Conservation (phyloP, 2,888 invertebrate genomes). For the Sinodicranocentrus sp. region DNA sequence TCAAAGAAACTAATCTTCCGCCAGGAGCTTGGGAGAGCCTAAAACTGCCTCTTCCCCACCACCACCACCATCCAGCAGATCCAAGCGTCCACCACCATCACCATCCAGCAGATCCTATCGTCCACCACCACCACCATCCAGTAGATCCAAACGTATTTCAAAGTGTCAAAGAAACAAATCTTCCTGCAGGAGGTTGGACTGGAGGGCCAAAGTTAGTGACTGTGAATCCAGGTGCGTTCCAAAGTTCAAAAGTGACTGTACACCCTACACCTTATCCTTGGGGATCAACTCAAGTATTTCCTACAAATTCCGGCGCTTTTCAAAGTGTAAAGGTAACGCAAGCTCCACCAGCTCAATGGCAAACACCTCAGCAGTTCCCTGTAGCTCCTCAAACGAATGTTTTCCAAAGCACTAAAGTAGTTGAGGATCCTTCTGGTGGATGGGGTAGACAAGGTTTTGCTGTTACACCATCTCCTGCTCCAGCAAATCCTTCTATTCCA, state of each 20-base stretch:
- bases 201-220: background rate
- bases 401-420: background rate
- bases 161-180: background rate
- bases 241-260: background rate
- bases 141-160: background rate
- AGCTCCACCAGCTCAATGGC: constrained; percentile 23
- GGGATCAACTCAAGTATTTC: constrained; percentile 9
- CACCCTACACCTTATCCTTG: constrained; percentile 10
- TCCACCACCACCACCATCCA: too few species aligned
- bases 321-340: constrained; percentile 27
- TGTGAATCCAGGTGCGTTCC: background rate
- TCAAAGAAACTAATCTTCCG: background rate
- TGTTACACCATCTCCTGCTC: constrained; percentile 22
- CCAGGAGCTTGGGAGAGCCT: background rate
- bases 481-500: constrained; percentile 18
- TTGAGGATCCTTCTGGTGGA: background rate
- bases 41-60: background rate
- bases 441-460: background rate
- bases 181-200: background rate
- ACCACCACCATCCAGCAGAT: background rate
- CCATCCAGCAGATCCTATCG: background rate
- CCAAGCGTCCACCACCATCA: too few species aligned
- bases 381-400: background rate
- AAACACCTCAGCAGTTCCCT: constrained; percentile 15
- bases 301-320: constrained; percentile 14